phyloP scores from a whole-genome alignment of 2,888 invertebrate genomes.

The Macaria notata region DNA sequence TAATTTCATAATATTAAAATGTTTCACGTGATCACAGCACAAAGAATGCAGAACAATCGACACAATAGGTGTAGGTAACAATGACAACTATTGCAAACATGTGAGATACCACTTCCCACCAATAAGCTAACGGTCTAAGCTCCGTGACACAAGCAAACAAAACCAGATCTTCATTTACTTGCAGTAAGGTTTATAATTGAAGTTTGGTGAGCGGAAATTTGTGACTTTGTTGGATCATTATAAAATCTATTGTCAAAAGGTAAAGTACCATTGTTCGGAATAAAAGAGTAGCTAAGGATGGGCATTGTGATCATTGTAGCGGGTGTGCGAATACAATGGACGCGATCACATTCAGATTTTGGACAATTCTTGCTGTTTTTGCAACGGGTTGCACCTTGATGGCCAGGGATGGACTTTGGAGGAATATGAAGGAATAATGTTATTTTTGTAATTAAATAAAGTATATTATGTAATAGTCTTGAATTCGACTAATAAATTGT shows the following conservation, averaged over 20 bases:
- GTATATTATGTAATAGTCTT: no score
- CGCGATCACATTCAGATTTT: slow-evolving; percentile 75
- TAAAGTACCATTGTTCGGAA: slow-evolving; percentile 74
- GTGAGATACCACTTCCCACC: slow-evolving; percentile 60
- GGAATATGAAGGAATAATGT: background rate
- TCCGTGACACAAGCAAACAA: slow-evolving; percentile 8
- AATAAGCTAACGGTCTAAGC: slow-evolving; percentile 38
- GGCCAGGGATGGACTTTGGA: slow-evolving; percentile 51
- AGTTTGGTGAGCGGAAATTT: slow-evolving; percentile 1
- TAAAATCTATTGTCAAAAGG: slow-evolving; percentile 61
- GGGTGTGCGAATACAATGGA: slow-evolving; percentile 76
- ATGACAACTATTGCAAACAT: slow-evolving; percentile 80
- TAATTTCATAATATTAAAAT: slow-evolving; percentile 82
- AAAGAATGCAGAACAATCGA: slow-evolving; percentile 66
- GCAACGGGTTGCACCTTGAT: slow-evolving; percentile 81
- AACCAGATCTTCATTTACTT: slow-evolving; percentile 1
- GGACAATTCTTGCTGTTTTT: slow-evolving; percentile 78
- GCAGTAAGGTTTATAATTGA: slow-evolving; percentile 6
- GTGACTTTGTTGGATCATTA: slow-evolving; percentile 26
- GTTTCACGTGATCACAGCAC: slow-evolving; percentile 77
- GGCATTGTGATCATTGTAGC: slow-evolving; percentile 75
- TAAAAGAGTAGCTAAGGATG: slow-evolving; percentile 80
- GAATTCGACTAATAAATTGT: no score
- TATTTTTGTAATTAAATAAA: no score
- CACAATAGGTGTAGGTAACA: slow-evolving; percentile 79